These are phyloP conservation scores for Tenebrosternarchus preto DNA, from an alignment of 2,113 vertebrate species.

Conservation along the genomic window DNA sequence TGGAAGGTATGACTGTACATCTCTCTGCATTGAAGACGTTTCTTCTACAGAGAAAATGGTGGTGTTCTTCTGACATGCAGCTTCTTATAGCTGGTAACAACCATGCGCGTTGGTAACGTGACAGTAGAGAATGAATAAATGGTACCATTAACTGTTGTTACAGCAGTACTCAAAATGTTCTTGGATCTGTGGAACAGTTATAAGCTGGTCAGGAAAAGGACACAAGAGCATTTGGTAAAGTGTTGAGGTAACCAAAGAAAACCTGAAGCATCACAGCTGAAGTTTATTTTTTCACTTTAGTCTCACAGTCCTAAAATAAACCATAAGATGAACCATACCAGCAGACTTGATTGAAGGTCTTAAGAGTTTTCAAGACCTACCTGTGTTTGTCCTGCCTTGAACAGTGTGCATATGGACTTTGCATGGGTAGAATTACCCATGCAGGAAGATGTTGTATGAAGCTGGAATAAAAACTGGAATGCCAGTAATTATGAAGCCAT, in stretches of 20 bases:
- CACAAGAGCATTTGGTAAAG: neutral
- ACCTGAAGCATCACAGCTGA: neutral
- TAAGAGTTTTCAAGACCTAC: too few species aligned
- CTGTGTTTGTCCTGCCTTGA: neutral
- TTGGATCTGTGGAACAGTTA: neutral
- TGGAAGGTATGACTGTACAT: neutral
- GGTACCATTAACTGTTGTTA: neutral
- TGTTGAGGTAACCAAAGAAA: neutral
- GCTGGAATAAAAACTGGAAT: conserved; percentile 30
- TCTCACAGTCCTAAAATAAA: neutral
- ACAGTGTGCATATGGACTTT: conserved; percentile 4
- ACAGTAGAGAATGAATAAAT: neutral
- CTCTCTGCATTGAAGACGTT: neutral
- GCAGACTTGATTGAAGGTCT: neutral
- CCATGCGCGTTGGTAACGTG: neutral
- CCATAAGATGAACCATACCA: neutral
- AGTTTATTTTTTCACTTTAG: neutral
- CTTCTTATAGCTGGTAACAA: neutral
- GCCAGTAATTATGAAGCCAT: conserved; percentile 23
- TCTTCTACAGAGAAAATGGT: neutral
- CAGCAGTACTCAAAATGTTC: neutral
- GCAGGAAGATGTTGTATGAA: conserved; percentile 8
- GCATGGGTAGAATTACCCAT: conserved; percentile 24
- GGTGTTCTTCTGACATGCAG: neutral
- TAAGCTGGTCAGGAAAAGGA: neutral